phyloP scores from a whole-genome alignment of 1,140 invertebrate genomes.

The Penaeus indicus region DNA sequence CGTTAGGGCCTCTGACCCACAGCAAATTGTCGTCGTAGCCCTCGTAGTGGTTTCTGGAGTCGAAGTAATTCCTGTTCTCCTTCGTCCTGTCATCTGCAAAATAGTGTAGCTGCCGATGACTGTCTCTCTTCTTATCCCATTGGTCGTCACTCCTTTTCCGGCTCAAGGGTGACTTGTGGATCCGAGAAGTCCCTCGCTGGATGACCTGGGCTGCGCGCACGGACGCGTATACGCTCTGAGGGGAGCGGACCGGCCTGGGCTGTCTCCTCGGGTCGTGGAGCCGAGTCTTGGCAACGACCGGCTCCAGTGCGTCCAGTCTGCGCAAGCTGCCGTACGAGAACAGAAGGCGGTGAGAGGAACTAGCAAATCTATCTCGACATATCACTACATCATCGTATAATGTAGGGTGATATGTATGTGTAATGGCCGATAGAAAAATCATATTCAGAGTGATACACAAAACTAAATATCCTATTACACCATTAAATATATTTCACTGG shows the following conservation, averaged over 20 bases:
- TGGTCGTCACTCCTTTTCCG: conserved; percentile 32
- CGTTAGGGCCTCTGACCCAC: conserved; percentile 21
- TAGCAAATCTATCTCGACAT: not conserved
- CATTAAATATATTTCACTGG: too few relatives aligned
- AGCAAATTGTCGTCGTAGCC: conserved; percentile 34
- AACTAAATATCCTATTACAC: too few relatives aligned
- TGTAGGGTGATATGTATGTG: too few relatives aligned
- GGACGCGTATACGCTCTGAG: conserved; percentile 35
- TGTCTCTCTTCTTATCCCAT: conserved; percentile 27
- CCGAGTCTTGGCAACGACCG: conserved; percentile 58
- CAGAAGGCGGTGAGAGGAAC: not conserved
- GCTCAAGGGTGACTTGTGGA: conserved; percentile 33
- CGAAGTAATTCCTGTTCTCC: conserved; percentile 2
- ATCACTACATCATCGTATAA: too few relatives aligned
- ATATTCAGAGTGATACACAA: too few relatives aligned
- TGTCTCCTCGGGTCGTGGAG: conserved; percentile 54
- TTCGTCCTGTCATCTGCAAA: not conserved
- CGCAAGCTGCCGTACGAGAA: not conserved
- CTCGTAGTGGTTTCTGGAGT: not conserved
- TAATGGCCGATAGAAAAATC: too few relatives aligned
- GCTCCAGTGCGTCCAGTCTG: conserved; percentile 49
- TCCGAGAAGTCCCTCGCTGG: conserved; percentile 19
- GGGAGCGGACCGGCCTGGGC: conserved; percentile 19
- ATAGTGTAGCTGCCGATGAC: conserved; percentile 21
- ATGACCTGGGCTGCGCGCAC: conserved; percentile 28